Base-by-base conservation (phyloP, 1,140 invertebrate genomes). In the Argopecten irradians region DNA sequence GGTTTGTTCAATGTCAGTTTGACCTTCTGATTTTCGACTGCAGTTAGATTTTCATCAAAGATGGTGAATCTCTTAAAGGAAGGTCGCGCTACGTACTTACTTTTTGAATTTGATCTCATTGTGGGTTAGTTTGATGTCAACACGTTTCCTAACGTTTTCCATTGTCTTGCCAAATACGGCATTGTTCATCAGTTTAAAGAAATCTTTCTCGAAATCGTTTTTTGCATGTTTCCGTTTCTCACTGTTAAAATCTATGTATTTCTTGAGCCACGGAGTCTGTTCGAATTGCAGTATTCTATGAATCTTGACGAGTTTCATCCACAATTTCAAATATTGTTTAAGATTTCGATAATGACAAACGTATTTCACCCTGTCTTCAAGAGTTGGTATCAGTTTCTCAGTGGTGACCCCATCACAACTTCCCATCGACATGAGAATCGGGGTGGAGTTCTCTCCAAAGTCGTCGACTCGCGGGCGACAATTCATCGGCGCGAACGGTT, bases 301-400 rank as follows among this genome's bases (percentile, higher is more conserved):
- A n/a, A n/a, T n/a, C n/a, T n/a, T n/a, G n/a, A n/a, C n/a, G n/a
- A 90, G 19, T 86, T 88, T 88, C 46, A 91, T 82, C 3, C 85
- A 85, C 11, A 90, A 34, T 28, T 85, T 39, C 9, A 85, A 19
- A 43, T 91, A 91, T 19, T 88, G 82, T 43, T 92, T 89, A 19
- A 92, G 39, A 46, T 91, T 89, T 39, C 46, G 32, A 88, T 91
- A 84, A 86, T 87, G 86, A 28, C 34, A 85, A 39, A 90, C 88
- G 46, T 92, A 92, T 13, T 87, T 89, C 19, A 46, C 8, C 84
- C 89, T 92, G 19, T 41, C 39, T 83, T 83, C 35, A 32, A 87
- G 22, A 0, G 71, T 87, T 0, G 35, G 0, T 0, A 87, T 2
- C 1, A 87, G 36, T 83, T 87, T 87, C 1, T 0, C 5, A 1